Conservation (phyloP, 2,113 vertebrate species). For the Atherinomorus stipes region DNA sequence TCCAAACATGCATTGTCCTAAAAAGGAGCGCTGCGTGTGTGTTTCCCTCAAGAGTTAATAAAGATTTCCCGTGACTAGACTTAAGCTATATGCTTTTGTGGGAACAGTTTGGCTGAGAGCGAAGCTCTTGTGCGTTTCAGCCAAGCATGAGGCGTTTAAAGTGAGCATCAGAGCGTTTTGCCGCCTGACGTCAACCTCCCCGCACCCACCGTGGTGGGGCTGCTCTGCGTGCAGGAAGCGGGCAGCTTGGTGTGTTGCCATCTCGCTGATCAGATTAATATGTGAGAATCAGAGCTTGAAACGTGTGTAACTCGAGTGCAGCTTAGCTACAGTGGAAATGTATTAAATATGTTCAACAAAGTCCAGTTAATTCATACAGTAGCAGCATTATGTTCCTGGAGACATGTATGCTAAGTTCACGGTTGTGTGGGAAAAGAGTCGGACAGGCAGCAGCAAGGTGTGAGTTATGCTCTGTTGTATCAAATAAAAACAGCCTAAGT, state of each 20-base stretch:
- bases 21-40: conserved; percentile 67
- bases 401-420: conserved; percentile 1
- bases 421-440: conserved; percentile 11
- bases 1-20: conserved; percentile 70
- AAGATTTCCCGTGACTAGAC: conserved; percentile 66
- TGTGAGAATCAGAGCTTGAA: conserved; percentile 43
- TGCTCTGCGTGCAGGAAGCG: conserved; percentile 35
- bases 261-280: conserved; percentile 64
- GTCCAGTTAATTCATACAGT: conserved; percentile 19
- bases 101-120: conserved; percentile 59
- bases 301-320: neutral
- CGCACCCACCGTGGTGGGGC: conserved; percentile 46
- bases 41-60: conserved; percentile 57
- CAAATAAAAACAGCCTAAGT: conserved; percentile 54
- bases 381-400: conserved; percentile 22
- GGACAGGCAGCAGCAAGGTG: conserved; percentile 14
- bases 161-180: conserved; percentile 63
- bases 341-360: conserved; percentile 6
- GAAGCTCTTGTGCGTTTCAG: conserved; percentile 59
- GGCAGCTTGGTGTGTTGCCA: conserved; percentile 52
- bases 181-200: conserved; percentile 66
- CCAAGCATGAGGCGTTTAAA: conserved; percentile 69
- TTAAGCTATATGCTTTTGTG: conserved; percentile 53
- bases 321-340: conserved; percentile 22
- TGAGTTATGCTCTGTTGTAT: conserved; percentile 26